Conservation (phyloP, 2,888 invertebrate species). For the Zygaena filipendulae region DNA sequence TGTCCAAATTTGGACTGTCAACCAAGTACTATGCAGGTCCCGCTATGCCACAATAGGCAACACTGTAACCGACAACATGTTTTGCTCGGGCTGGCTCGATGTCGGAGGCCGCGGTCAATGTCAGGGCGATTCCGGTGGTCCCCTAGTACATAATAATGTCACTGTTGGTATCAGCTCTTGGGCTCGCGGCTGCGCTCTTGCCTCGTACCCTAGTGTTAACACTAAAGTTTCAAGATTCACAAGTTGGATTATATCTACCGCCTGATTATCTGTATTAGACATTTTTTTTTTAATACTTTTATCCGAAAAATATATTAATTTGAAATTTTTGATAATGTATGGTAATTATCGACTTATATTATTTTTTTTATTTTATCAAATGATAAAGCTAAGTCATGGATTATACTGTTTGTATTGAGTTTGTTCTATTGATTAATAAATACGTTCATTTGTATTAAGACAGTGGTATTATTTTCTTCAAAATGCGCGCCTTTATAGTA, state of each 20-base stretch:
- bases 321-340: too few relatives aligned
- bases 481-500: too few relatives aligned
- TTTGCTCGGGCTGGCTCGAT: constrained; percentile 33
- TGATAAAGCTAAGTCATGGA: too few relatives aligned
- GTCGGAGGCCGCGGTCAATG: constrained; percentile 33
- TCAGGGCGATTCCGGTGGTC: constrained; percentile 37
- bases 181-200: constrained; percentile 26
- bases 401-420: constrained; percentile 19
- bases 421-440: too few relatives aligned
- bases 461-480: too few relatives aligned
- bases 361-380: too few relatives aligned
- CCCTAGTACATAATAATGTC: constrained; percentile 32
- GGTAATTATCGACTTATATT: too few relatives aligned
- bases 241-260: constrained; percentile 29
- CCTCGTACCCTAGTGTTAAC: constrained; percentile 26
- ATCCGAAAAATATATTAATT: constrained; percentile 2
- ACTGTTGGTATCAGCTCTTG: constrained; percentile 24
- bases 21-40: constrained; percentile 22
- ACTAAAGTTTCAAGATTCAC: constrained; percentile 29
- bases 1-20: constrained; percentile 26
- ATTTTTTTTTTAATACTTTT: too few relatives aligned
- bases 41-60: constrained; percentile 21
- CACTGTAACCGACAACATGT: constrained; percentile 30
- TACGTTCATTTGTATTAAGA: too few relatives aligned
- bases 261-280: too few relatives aligned